Percentiles rank a stretch among this genome's conserved stretches.
Conservation (phyloP, 2,113 vertebrate genomes). For the Laterallus jamaicensis region DNA sequence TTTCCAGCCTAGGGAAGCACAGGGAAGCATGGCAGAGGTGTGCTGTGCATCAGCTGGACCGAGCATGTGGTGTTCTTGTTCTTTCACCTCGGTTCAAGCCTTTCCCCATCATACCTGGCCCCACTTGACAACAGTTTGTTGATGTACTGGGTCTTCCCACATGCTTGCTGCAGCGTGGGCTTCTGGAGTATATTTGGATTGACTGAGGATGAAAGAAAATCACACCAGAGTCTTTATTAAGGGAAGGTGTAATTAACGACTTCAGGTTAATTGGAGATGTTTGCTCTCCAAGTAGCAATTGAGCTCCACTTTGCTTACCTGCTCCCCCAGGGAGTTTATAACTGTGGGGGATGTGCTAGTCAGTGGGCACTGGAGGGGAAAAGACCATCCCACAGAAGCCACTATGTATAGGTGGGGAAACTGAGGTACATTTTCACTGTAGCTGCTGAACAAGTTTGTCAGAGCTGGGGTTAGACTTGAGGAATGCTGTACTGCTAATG, state of each 20-base stretch:
- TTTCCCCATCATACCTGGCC: fast-evolving
- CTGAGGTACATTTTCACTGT: background rate
- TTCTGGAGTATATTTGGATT: constrained; percentile 13
- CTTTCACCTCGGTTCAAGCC: background rate
- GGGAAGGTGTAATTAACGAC: constrained; percentile 68
- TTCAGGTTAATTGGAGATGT: constrained; percentile 70
- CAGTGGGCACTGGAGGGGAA: background rate
- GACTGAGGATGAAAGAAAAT: constrained; percentile 42
- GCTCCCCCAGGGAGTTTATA: background rate
- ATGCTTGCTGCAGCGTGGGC: background rate
- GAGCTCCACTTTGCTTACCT: constrained; percentile 14
- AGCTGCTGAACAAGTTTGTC: background rate
- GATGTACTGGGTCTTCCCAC: background rate
- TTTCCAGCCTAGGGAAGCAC: fast-evolving
- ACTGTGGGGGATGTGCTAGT: constrained; percentile 10
- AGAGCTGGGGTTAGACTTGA: background rate
- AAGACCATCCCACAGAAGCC: background rate
- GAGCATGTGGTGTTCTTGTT: fast-evolving
- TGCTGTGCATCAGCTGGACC: fast-evolving
- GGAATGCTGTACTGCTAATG: background rate
- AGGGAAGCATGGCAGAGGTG: background rate
- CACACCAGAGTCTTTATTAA: constrained; percentile 57
- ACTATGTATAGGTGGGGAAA: background rate
- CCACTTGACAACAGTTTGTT: background rate
- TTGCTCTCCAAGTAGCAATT: constrained; percentile 52